Evolutionary conservation across 2,113 vertebrate species (phyloP), one percentile per base, ranked within the genome.

Genomic region (Hippoglossus stenolepis): DNA sequence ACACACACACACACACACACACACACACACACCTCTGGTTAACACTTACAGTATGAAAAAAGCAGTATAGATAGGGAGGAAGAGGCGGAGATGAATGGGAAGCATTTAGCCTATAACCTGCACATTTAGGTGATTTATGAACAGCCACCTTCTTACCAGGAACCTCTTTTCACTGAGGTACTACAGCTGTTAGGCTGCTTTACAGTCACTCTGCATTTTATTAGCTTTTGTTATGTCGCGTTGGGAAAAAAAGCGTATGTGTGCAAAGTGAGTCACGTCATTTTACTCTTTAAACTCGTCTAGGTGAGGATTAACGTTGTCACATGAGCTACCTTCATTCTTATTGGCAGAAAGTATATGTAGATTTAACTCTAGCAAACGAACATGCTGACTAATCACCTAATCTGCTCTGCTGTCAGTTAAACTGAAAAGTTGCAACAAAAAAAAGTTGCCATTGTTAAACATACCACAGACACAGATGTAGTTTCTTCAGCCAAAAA

Each of bases 121-220:
- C 0, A 40, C 23, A 0, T 26, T 28, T 0, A 65, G 14, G 57
- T 74, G 81, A 80, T 81, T 77, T 74, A 87, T 57, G 61, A 62
- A 56, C 54, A 35, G n/a, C 24, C 38, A 38, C 13, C 20, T 26
- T 26, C 57, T 63, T 21, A 18, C 31, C 9, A 4, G 6, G 38
- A 69, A 68, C 3, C 58, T 12, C 6, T 57, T 57, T 56, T 11
- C 1, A 8, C 23, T 71, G 13, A 17, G 20, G 10, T 5, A 15
- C 65, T n/a, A 20, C 5, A 31, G n/a, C 35, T 31, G 49, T 53
- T 43, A 1, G 5, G 10, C 26, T 8, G 18, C 45, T 47, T 24
- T 20, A 40, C 3, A 1, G 26, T 58, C 61, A n/a, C 53, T 18
- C 14, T 9, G 20, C 26, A 13, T 66, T 59, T 53, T 71, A 17